A percentile compares a stretch with the other conserved stretches of the same genome.
Evolutionary conservation across 92 coral and sea anemone genomes (phyloP).

Genomic region (Porites divaricata): DNA sequence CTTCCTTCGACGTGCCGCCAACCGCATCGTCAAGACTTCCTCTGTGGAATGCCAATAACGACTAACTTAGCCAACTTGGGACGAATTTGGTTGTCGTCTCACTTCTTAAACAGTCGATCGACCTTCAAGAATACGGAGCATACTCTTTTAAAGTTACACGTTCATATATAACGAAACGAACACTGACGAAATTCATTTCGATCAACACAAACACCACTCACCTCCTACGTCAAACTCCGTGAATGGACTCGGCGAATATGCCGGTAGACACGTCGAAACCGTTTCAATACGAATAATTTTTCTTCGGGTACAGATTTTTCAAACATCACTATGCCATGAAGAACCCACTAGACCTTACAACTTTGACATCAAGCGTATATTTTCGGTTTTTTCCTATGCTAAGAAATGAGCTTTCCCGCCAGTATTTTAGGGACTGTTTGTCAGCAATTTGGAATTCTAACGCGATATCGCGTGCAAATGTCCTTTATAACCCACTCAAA

Average conservation of each 20-base stretch:
- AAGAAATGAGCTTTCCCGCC: constrained; percentile 41
- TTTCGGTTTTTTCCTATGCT: neutral
- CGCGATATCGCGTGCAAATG: constrained; percentile 24
- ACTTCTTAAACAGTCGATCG: neutral
- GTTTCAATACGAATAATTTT: constrained; percentile 2
- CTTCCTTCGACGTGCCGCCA: neutral
- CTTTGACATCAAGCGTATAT: neutral
- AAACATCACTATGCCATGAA: constrained; percentile 6
- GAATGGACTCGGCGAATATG: constrained; percentile 32
- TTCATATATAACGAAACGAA: neutral
- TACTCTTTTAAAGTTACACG: neutral
- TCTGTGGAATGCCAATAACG: neutral
- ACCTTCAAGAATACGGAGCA: neutral
- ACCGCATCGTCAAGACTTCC: constrained; percentile 25
- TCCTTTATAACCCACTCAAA: constrained; percentile 30
- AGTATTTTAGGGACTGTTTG: neutral
- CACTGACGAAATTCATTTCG: neutral
- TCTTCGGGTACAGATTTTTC: neutral
- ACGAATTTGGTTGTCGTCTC: neutral
- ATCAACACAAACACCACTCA: constrained; percentile 10
- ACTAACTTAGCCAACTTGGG: neutral
- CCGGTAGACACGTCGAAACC: constrained; percentile 25
- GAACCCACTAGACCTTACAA: neutral
- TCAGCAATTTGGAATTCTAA: constrained; percentile 15
- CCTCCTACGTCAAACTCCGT: constrained; percentile 42